Percentiles rank a stretch among this genome's conserved stretches.
phyloP scores from a whole-genome alignment of 2,797 vertebrate species.

The Melanotaenia parkinsoni region DNA sequence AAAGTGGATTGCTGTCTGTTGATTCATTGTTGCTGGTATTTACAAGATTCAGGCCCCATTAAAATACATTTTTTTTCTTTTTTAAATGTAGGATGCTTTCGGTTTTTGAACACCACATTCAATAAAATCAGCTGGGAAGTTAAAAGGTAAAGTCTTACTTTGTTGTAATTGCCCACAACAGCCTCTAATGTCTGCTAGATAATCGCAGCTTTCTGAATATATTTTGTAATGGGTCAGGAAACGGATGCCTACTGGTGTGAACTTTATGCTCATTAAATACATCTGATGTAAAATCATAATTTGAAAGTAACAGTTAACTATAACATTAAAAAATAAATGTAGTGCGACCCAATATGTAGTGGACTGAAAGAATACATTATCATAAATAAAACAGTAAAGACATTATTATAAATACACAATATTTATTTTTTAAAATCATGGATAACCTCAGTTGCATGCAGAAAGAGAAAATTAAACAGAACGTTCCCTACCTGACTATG shows the following conservation, averaged over 20 bases:
- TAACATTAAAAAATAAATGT: not conserved
- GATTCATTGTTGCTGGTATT: no score
- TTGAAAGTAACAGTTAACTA: not conserved
- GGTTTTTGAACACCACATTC: no score
- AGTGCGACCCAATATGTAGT: no score
- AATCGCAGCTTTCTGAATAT: not conserved
- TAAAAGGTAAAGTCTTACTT: not conserved
- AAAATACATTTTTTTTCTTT: not conserved
- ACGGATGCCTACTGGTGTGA: not conserved
- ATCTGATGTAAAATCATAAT: not conserved
- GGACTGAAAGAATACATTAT: no score
- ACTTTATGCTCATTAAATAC: not conserved
- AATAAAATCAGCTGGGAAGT: not conserved
- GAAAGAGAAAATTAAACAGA: conserved; percentile 20
- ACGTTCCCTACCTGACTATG: conserved; percentile 30
- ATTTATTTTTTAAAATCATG: no score
- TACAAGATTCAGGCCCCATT: not conserved
- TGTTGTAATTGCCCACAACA: not conserved
- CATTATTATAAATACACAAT: no score
- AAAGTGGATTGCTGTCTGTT: no score
- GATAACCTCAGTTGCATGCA: conserved; percentile 11
- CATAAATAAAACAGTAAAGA: no score
- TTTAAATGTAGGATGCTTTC: not conserved
- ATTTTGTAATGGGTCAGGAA: not conserved
- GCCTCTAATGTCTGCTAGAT: not conserved